Base-by-base conservation (phyloP, 2,888 invertebrate genomes). In the Monochamus alternatus region DNA sequence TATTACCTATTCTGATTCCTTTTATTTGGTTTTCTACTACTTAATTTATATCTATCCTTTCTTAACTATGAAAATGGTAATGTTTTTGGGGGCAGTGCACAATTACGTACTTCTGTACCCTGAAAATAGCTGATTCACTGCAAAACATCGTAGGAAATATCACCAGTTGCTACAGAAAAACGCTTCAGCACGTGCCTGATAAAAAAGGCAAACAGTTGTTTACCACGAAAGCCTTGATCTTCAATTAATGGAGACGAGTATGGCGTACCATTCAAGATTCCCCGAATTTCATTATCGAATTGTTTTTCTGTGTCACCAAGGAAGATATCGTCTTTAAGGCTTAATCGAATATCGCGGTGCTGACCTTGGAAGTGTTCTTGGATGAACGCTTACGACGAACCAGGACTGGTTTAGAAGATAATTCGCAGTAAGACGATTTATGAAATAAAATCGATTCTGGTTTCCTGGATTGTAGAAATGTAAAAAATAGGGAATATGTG, bases 261-360 rank as follows among this genome's bases (percentile, higher is more conserved):
- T 22, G n/a, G 14, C 22, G n/a, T 55, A 3, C 2, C 22, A 3
- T 22, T 7, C 22, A 55, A 8, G 14, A 55, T 55, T 55, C 55
- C 8, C n/a, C 55, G 55, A 55, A 55, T 14, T 55, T 55, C 55
- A 2, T 22, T 55, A 22, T 55, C n/a, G 55, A 22, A 55, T 55
- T 7, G 55, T 55, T 55, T n/a, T 55, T 55, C 55, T 55, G 55
- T 55, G 55, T 55, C 55, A 55, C 55, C 55, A 55, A 55, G 22
- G 55, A 55, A 55, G 55, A 55, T 55, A 55, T 55, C 55, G 14
- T 55, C 55, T 55, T 55, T 55, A 55, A 55, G 55, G 22, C 55
- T 55, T 55, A 55, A 3, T n/a, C 7, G 55, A 55, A 14, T 5
- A n/a, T 3, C 55, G 3, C 22, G n/a, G 3, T 55, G 14, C 14